These are phyloP conservation scores for Axinella damicornis DNA, from an alignment of 37 sponge, comb jelly and placozoan genomes.

Conservation along the genomic window DNA sequence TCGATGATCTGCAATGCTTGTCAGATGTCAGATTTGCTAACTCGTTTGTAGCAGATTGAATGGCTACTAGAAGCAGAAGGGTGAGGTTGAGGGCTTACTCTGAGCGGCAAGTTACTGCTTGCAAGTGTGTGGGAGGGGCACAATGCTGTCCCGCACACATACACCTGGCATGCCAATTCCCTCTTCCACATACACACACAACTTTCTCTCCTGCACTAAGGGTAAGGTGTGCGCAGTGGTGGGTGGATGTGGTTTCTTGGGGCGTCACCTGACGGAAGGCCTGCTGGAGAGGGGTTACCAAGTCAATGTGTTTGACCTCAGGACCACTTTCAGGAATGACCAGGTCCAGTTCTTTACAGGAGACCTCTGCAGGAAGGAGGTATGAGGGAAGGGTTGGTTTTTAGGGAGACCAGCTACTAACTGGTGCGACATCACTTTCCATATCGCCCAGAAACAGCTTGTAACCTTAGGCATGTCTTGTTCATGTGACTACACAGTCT, in stretches of 20 bases:
- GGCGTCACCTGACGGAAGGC: constrained; percentile 81
- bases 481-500: no score
- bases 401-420: no score
- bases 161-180: no score
- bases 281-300: constrained; percentile 78
- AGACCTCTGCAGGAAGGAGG: constrained; percentile 82
- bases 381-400: constrained; percentile 1
- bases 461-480: no score
- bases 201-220: constrained; percentile 1
- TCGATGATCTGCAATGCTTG: no score
- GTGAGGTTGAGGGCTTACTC: background rate
- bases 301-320: constrained; percentile 89
- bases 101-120: background rate
- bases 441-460: no score
- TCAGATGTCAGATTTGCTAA: no score
- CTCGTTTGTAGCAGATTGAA: no score
- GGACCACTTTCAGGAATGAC: constrained; percentile 51
- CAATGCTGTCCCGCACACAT: no score
- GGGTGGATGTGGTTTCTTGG: constrained; percentile 94
- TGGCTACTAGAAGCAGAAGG: constrained; percentile 28
- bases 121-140: background rate
- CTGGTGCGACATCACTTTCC: no score
- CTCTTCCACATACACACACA: no score
- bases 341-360: constrained; percentile 77
- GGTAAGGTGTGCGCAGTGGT: constrained; percentile 72